Evolutionary conservation across 2,113 vertebrate species (phyloP).

Genomic region (Cebidichthys violaceus): DNA sequence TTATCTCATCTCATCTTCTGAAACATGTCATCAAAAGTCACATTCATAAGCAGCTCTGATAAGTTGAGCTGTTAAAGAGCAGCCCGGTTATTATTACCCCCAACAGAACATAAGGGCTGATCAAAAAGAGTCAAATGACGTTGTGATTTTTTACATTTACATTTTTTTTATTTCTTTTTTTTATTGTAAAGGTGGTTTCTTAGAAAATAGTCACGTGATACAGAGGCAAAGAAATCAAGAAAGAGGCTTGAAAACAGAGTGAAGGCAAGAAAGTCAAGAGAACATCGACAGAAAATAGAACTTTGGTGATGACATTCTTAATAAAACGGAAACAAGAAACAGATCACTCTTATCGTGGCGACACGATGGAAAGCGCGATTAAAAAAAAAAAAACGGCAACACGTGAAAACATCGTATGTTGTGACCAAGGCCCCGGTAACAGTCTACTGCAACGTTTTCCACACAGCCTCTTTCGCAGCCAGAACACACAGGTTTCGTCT

Average conservation of each 20-base stretch:
- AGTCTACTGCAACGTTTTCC: conserved; percentile 18
- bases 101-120: background rate
- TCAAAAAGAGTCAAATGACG: background rate
- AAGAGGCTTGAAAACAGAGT: conserved; percentile 25
- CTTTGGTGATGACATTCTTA: conserved; percentile 83
- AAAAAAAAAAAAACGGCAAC: conserved; percentile 13
- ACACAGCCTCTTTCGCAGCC: background rate
- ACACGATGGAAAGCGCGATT: conserved; percentile 2
- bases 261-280: conserved; percentile 70
- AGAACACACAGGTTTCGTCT: too few relatives aligned
- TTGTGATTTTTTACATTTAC: conserved; percentile 67
- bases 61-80: background rate
- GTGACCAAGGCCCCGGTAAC: conserved; percentile 27
- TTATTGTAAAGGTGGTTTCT: conserved; percentile 92
- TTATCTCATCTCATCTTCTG: background rate
- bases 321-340: conserved; percentile 69
- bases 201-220: conserved; percentile 83
- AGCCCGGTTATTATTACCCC: background rate
- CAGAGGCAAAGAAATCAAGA: conserved; percentile 50
- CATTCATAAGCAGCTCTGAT: background rate
- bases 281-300: conserved; percentile 82
- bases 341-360: conserved; percentile 4
- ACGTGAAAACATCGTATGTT: background rate
- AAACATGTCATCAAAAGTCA: background rate
- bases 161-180: conserved; percentile 76